Evolutionary conservation across 2,888 invertebrate species (phyloP).

Genomic region (Palloptera scutellata): DNA sequence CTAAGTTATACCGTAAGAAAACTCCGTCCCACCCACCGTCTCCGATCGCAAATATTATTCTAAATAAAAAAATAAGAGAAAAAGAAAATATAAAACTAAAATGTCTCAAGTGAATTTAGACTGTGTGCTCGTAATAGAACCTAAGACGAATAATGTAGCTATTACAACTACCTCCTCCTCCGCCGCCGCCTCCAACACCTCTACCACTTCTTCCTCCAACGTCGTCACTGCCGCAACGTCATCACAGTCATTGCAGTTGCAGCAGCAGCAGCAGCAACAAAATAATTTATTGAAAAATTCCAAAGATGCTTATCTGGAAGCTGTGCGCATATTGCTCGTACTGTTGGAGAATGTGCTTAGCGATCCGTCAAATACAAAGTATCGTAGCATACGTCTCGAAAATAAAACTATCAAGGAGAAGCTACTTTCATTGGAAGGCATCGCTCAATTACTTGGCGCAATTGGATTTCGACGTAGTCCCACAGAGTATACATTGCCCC

Average conservation of each 20-base stretch:
- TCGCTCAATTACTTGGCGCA: conserved; percentile 52
- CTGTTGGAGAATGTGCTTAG: conserved; percentile 61
- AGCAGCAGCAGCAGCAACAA: conserved; percentile 1
- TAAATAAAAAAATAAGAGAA: too few species aligned
- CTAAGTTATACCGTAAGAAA: too few species aligned
- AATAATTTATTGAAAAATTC: conserved; percentile 43
- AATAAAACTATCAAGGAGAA: conserved; percentile 62
- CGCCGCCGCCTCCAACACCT: conserved; percentile 5
- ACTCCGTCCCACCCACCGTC: too few species aligned
- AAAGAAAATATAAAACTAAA: not conserved
- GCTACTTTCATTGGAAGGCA: conserved; percentile 54
- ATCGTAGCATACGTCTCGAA: conserved; percentile 58
- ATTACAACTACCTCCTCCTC: conserved; percentile 11
- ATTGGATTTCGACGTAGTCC: conserved; percentile 57
- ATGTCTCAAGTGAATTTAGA: conserved; percentile 31
- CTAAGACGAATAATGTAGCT: conserved; percentile 12
- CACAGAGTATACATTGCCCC: conserved; percentile 50
- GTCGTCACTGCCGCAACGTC: conserved; percentile 35
- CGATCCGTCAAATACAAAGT: conserved; percentile 60
- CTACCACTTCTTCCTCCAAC: conserved; percentile 31
- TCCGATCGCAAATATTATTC: too few species aligned
- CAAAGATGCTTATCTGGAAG: conserved; percentile 56
- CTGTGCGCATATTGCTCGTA: conserved; percentile 58
- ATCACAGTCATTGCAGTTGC: not conserved
- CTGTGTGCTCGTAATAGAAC: conserved; percentile 25